Conservation (phyloP, 2,113 vertebrate species). For the Camelus dromedarius region DNA sequence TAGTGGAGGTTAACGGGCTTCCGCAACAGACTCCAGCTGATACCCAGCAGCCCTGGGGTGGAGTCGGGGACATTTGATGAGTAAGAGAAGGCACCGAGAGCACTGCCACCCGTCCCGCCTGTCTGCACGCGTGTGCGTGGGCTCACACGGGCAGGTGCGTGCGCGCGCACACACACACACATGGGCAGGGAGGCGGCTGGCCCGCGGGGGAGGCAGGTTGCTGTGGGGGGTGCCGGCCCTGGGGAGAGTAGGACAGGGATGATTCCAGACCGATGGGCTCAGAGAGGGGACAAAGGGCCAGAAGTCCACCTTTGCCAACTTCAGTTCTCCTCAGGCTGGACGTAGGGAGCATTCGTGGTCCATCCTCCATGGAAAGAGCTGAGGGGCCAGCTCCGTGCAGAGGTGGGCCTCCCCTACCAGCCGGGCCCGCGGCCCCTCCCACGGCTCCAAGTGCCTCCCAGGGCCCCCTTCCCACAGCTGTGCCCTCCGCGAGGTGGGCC, state of each 20-base stretch:
- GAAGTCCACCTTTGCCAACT: neutral
- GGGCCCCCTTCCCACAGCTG: neutral
- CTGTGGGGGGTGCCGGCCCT: neutral
- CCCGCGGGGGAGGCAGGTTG: too few species aligned
- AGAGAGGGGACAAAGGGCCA: neutral
- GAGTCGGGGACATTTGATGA: too few species aligned
- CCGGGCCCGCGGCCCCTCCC: neutral
- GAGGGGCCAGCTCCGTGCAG: fast-evolving
- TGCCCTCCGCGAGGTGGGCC: too few species aligned
- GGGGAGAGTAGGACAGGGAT: neutral
- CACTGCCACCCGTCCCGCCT: neutral
- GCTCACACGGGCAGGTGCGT: neutral
- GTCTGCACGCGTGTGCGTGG: too few species aligned
- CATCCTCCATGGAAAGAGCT: neutral
- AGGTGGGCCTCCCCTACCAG: neutral
- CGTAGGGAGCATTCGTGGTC: fast-evolving
- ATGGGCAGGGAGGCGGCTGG: neutral
- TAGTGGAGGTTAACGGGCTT: neutral
- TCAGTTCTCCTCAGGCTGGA: neutral
- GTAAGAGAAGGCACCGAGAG: neutral
- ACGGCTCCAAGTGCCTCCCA: neutral
- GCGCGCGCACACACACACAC: neutral
- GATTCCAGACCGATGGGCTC: neutral
- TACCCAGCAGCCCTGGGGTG: neutral
- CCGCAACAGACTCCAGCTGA: neutral